Conservation (phyloP, 1,140 invertebrate genomes). For the Nautilus pompilius region DNA sequence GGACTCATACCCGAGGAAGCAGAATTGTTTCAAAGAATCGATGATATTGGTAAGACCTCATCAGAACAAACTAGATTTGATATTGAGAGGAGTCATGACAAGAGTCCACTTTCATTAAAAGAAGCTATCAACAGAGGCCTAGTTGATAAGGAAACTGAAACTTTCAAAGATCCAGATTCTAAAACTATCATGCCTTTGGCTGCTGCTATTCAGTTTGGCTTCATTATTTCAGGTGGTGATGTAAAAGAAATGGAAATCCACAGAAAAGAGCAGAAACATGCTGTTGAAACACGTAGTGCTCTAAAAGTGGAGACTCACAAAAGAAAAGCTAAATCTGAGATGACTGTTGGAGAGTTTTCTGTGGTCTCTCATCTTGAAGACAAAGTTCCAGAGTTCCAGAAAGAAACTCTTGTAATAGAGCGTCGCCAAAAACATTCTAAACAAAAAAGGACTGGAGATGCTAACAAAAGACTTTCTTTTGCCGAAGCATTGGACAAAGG, state of each 20-base stretch:
- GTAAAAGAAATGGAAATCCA: not conserved
- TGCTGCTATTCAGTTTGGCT: slow-evolving; percentile 69
- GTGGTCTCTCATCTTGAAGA: too few species aligned
- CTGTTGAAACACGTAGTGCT: too few species aligned
- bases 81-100: too few species aligned
- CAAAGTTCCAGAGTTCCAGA: too few species aligned
- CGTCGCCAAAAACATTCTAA: too few species aligned
- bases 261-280: too few species aligned
- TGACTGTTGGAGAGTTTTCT: too few species aligned
- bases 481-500: slow-evolving; percentile 56
- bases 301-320: too few species aligned
- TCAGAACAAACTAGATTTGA: too few species aligned
- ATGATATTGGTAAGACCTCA: not conserved
- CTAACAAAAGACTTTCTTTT: slow-evolving; percentile 33
- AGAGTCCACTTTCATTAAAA: too few species aligned
- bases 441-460: not conserved
- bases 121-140: slow-evolving; percentile 60
- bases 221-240: slow-evolving; percentile 20
- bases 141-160: slow-evolving; percentile 72
- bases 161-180: slow-evolving; percentile 72
- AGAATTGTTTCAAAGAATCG: not conserved
- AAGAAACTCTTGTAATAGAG: too few species aligned
- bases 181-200: slow-evolving; percentile 78
- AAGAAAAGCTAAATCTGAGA: too few species aligned
- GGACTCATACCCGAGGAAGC: slow-evolving; percentile 39